A percentile compares a stretch with the other conserved stretches of the same genome.
Evolutionary conservation across 2,888 invertebrate species (phyloP).

Genomic region (Parnassius mnemosyne): DNA sequence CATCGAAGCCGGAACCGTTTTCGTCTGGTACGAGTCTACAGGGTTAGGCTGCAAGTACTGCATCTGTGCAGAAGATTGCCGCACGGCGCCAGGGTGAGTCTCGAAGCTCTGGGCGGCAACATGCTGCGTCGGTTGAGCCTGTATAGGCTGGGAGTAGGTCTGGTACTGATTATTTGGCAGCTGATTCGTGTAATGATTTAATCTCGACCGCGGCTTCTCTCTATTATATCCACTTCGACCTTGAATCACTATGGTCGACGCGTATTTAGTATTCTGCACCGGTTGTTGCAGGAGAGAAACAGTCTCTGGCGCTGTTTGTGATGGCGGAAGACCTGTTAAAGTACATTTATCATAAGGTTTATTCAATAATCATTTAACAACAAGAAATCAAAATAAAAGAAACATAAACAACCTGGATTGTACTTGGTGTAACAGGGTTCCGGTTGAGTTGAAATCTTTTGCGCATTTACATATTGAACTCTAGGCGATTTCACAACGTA

Average conservation of each 20-base stretch:
- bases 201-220: constrained; percentile 59
- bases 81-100: constrained; percentile 27
- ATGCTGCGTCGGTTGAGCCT: constrained; percentile 34
- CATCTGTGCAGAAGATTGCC: constrained; percentile 50
- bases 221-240: constrained; percentile 58
- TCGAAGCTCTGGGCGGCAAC: constrained; percentile 33
- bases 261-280: constrained; percentile 60
- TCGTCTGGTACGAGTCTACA: constrained; percentile 56
- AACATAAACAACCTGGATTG: constrained; percentile 50
- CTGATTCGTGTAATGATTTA: constrained; percentile 51
- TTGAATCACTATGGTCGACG: constrained; percentile 59
- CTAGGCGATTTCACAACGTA: constrained; percentile 53
- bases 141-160: constrained; percentile 43
- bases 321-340: constrained; percentile 58
- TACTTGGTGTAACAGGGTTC: constrained; percentile 63
- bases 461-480: constrained; percentile 53
- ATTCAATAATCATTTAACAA: constrained; percentile 12
- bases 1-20: constrained; percentile 38
- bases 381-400: constrained; percentile 4
- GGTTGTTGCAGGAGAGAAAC: constrained; percentile 72
- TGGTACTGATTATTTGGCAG: constrained; percentile 51
- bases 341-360: not conserved
- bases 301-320: constrained; percentile 76
- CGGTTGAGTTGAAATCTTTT: constrained; percentile 56
- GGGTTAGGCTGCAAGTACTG: constrained; percentile 60